These are phyloP conservation scores for Pogonomyrmex californicus DNA, from an alignment of 1,140 invertebrate genomes.

Conservation along the genomic window DNA sequence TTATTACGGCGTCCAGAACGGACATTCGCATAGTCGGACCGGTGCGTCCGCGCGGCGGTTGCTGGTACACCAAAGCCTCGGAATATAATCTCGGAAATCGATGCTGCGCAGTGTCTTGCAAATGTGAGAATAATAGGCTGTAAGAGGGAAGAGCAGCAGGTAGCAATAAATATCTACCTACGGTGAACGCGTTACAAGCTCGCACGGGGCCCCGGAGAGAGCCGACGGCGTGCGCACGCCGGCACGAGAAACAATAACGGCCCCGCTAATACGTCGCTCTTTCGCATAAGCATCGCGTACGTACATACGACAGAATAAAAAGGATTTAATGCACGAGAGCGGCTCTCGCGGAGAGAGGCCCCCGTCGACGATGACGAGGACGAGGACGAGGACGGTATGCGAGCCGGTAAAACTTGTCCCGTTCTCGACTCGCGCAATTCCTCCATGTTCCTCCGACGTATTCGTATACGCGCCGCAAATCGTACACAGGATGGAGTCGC, in stretches of 20 bases:
- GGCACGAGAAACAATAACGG: constrained; percentile 36
- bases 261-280: constrained; percentile 46
- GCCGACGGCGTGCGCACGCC: constrained; percentile 20
- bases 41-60: not conserved
- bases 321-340: constrained; percentile 36
- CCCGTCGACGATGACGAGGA: constrained; percentile 35
- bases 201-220: not conserved
- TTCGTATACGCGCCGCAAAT: constrained; percentile 19
- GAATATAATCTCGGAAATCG: constrained; percentile 60
- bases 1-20: constrained; percentile 53
- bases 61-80: constrained; percentile 35
- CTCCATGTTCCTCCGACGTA: constrained; percentile 10
- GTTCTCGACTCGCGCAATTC: constrained; percentile 53
- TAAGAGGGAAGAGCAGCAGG: constrained; percentile 22
- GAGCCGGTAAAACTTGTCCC: constrained; percentile 55
- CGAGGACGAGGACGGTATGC: constrained; percentile 14
- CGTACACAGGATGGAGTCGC: constrained; percentile 40
- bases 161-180: constrained; percentile 44
- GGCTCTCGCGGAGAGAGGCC: not conserved
- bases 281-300: constrained; percentile 29
- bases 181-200: constrained; percentile 19
- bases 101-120: constrained; percentile 42
- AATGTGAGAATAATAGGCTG: constrained; percentile 52
- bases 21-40: constrained; percentile 40
- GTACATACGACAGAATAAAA: constrained; percentile 28